These are phyloP conservation scores for Chrysolina americana DNA, from an alignment of 2,888 invertebrate genomes.

Conservation along the genomic window DNA sequence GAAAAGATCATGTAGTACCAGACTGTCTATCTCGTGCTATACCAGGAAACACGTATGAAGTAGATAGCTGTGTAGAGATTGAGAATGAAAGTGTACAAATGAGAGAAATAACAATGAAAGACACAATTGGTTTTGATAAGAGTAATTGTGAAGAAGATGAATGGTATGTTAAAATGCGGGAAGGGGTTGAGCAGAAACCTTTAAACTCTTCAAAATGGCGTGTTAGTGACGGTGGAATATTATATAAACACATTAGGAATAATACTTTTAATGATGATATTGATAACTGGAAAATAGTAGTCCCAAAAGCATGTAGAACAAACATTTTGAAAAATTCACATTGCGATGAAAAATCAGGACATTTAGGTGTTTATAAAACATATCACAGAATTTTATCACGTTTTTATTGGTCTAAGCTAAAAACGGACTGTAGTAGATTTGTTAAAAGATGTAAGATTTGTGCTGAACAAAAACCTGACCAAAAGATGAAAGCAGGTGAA, in stretches of 20 bases:
- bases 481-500: background rate
- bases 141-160: background rate
- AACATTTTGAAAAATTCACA: background rate
- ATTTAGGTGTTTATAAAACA: background rate
- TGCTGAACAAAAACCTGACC: background rate
- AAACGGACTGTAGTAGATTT: background rate
- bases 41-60: too few relatives aligned
- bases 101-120: background rate
- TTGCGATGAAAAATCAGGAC: too few relatives aligned
- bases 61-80: too few relatives aligned
- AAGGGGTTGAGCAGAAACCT: background rate
- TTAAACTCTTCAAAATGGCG: background rate
- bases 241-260: background rate
- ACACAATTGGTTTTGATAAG: background rate
- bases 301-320: background rate
- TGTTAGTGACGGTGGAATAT: background rate
- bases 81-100: background rate
- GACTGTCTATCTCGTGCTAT: too few relatives aligned
- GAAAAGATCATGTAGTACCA: too few relatives aligned
- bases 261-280: background rate
- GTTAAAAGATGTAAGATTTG: background rate
- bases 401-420: background rate
- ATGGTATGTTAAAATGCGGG: background rate
- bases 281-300: slow-evolving; percentile 1
- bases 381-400: background rate